A percentile compares a stretch with the other conserved stretches of the same genome.
Conservation (phyloP, 1,140 invertebrate species). For the Trichonephila clavata region DNA sequence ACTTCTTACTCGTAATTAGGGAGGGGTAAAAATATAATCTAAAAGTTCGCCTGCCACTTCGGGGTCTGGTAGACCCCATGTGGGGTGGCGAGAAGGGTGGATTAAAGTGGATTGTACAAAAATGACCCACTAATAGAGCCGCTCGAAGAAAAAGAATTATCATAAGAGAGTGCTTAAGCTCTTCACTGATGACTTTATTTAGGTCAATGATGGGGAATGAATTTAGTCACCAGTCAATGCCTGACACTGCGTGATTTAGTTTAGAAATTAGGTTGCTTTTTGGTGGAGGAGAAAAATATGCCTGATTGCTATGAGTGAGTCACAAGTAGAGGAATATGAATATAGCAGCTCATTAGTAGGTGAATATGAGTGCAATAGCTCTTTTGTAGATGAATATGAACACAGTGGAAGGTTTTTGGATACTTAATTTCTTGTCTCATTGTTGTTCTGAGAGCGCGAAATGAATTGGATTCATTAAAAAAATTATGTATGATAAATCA, state of each 20-base stretch:
- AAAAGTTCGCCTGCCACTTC: conserved; percentile 10
- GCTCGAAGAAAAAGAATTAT: conserved; percentile 64
- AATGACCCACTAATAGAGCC: conserved; percentile 73
- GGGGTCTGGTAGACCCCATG: not conserved
- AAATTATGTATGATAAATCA: too few relatives aligned
- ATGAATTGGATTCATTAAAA: too few relatives aligned
- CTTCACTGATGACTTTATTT: conserved; percentile 61
- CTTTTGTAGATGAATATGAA: too few relatives aligned
- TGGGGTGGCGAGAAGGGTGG: conserved; percentile 41
- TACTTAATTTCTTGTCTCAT: too few relatives aligned
- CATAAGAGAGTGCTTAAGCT: conserved; percentile 67
- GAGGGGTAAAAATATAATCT: conserved; percentile 68
- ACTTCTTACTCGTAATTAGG: conserved; percentile 68
- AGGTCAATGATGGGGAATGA: conserved; percentile 58
- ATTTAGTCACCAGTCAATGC: conserved; percentile 30
- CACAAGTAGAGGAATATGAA: not conserved
- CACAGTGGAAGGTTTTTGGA: too few relatives aligned
- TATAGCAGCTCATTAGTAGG: not conserved
- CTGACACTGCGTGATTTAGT: conserved; percentile 1
- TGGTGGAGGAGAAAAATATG: not conserved
- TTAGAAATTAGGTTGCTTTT: not conserved
- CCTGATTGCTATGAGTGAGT: not conserved
- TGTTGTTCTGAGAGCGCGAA: too few relatives aligned
- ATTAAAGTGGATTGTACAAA: conserved; percentile 74
- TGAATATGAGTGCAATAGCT: too few relatives aligned